Evolutionary conservation across 1,140 invertebrate species (phyloP).

Genomic region (Drosophila oshimai): DNA sequence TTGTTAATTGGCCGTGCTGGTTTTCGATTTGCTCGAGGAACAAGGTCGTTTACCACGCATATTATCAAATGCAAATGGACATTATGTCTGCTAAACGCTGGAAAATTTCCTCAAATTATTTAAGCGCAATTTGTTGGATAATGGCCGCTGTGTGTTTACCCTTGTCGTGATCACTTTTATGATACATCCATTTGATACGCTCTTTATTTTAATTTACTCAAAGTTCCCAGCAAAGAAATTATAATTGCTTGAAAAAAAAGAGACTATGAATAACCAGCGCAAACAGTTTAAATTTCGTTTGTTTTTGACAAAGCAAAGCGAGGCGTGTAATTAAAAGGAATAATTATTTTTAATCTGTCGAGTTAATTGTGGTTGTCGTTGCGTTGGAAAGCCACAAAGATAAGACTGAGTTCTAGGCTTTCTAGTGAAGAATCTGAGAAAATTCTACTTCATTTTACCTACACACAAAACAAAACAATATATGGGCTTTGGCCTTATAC

Average conservation of each 20-base stretch:
- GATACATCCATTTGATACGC: background rate
- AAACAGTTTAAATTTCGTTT: slow-evolving; percentile 41
- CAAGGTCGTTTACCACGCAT: slow-evolving; percentile 35
- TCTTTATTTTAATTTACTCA: background rate
- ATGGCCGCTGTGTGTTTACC: background rate
- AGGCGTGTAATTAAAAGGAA: slow-evolving; percentile 15
- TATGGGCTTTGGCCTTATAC: too few species aligned
- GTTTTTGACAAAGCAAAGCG: slow-evolving; percentile 20
- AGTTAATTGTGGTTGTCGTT: slow-evolving; percentile 5
- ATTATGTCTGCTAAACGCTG: slow-evolving; percentile 39
- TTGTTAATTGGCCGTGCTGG: background rate
- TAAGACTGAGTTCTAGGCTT: background rate
- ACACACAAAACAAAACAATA: too few species aligned
- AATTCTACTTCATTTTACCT: background rate
- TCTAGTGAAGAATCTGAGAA: background rate
- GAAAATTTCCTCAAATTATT: slow-evolving; percentile 34
- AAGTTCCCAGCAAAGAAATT: background rate
- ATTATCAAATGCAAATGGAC: slow-evolving; percentile 39
- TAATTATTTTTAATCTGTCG: slow-evolving; percentile 12
- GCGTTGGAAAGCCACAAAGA: slow-evolving; percentile 6
- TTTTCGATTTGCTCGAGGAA: slow-evolving; percentile 17
- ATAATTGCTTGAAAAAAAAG: slow-evolving; percentile 21
- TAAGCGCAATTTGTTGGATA: slow-evolving; percentile 14
- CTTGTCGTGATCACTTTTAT: background rate
- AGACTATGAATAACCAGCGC: slow-evolving; percentile 24